Conservation (phyloP, 1,140 invertebrate species). For the Wiebesia pumilae region DNA sequence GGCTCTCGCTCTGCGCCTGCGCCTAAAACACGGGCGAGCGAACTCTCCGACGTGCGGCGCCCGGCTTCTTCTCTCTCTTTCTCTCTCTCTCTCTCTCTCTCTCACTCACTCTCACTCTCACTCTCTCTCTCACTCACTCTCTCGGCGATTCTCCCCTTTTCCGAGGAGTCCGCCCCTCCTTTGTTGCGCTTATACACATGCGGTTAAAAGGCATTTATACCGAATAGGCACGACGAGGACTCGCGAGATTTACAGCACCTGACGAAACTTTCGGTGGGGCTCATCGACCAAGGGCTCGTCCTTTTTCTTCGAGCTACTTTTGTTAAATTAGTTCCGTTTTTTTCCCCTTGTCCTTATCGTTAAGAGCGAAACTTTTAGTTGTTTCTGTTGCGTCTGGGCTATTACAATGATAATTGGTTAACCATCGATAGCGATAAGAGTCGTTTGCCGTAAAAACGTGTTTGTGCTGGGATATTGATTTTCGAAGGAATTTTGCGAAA, state of each 20-base stretch:
- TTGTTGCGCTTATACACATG: slow-evolving; percentile 38
- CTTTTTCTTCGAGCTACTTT: background rate
- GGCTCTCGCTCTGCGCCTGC: slow-evolving; percentile 33
- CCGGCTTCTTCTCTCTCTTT: background rate
- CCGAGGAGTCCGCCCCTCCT: slow-evolving; percentile 6
- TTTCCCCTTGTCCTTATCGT: background rate
- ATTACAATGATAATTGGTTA: no score
- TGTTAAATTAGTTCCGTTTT: background rate
- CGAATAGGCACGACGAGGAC: background rate
- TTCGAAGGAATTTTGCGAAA: background rate
- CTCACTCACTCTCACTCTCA: background rate
- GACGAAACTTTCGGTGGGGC: background rate
- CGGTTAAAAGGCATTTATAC: background rate
- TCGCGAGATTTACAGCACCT: slow-evolving; percentile 41
- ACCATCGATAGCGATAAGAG: background rate
- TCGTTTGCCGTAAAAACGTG: background rate
- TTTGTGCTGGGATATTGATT: background rate
- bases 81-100: slow-evolving; percentile 4
- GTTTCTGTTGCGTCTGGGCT: background rate
- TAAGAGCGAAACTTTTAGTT: background rate
- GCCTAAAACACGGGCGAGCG: slow-evolving; percentile 25
- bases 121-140: background rate
- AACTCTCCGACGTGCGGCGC: background rate
- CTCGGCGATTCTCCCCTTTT: slow-evolving; percentile 11
- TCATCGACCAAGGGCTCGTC: background rate